Evolutionary conservation across 2,113 vertebrate species (phyloP).

Genomic region (Neoarius graeffei): DNA sequence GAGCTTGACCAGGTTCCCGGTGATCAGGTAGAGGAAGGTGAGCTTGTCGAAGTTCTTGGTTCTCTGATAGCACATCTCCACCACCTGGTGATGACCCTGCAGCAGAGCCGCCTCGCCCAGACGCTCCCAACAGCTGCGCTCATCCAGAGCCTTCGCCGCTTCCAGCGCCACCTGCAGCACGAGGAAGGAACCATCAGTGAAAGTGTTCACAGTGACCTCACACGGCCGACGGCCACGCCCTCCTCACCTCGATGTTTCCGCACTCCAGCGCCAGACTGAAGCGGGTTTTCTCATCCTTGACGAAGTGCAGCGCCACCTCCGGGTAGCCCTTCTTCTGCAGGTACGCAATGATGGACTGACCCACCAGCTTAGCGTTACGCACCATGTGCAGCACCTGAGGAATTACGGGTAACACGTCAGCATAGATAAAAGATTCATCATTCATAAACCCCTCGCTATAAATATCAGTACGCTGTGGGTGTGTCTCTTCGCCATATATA

Average conservation of each 20-base stretch:
- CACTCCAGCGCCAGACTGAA: slow-evolving; percentile 93
- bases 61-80: slow-evolving; percentile 99
- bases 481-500: background rate
- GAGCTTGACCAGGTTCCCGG: slow-evolving; percentile 94
- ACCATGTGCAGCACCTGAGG: slow-evolving; percentile 96
- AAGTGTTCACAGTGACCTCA: background rate
- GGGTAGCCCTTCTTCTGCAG: slow-evolving; percentile 98
- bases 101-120: slow-evolving; percentile 90
- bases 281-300: slow-evolving; percentile 96
- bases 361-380: slow-evolving; percentile 92
- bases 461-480: background rate
- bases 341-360: slow-evolving; percentile 98
- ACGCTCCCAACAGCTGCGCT: slow-evolving; percentile 95
- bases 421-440: background rate
- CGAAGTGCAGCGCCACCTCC: slow-evolving; percentile 94
- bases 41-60: slow-evolving; percentile 98
- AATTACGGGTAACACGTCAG: background rate
- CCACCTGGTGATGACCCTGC: slow-evolving; percentile 97
- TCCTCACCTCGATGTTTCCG: slow-evolving; percentile 87
- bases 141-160: slow-evolving; percentile 92
- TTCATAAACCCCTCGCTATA: background rate
- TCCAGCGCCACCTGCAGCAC: slow-evolving; percentile 86
- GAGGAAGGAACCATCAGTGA: background rate
- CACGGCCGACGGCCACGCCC: background rate
- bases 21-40: slow-evolving; percentile 96